Base-by-base conservation (phyloP, 2,113 vertebrate genomes). In the Sinocyclocheilus anshuiensis region DNA sequence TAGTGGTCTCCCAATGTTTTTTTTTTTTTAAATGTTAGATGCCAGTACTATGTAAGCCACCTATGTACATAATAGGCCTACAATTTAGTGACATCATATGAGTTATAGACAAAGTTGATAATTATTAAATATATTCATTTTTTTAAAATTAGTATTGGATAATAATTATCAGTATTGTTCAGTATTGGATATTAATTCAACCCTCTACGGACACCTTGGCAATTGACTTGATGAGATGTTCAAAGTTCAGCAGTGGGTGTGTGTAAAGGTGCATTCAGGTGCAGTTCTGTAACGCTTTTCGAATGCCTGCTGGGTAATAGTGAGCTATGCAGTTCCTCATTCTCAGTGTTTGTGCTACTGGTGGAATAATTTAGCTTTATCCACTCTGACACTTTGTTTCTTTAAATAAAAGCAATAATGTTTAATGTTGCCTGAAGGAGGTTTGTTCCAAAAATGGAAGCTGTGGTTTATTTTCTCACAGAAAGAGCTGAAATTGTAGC, bases 341-440 rank as follows among this genome's bases (percentile, higher is more conserved):
- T 83, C 45, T 83, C 16, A 8, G n/a, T 26, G 26, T 16, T 55
- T 55, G 18, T 57, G 26, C 63, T 53, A 15, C 63, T 71, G 65
- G 18, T 53, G 48, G 26, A 72, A 72, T 22, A 55, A n/a, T 39
- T 72, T 2, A 50, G 10, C 16, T 4, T 71, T 65, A 45, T 65
- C 36, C 13, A 48, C 57, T 48, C 36, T 12, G 59, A 48, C 36
- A 45, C 57, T 63, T 65, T 81, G 39, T 48, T 81, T 48, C 59
- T 22, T 81, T 81, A 20, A 81, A 65, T 45, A 77, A 77, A 77
- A 53, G 24, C 12, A 74, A 24, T 4, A 48, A 48, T 65, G 79
- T 48, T 48, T 81, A 65, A 65, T 45, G 39, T 81, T 81, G 79
- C 79, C 79, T 24, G 57, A 65, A 81, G 79, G 22, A 81, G 57